phyloP scores from a whole-genome alignment of 2,797 vertebrate species.

The Spinus pinus region DNA sequence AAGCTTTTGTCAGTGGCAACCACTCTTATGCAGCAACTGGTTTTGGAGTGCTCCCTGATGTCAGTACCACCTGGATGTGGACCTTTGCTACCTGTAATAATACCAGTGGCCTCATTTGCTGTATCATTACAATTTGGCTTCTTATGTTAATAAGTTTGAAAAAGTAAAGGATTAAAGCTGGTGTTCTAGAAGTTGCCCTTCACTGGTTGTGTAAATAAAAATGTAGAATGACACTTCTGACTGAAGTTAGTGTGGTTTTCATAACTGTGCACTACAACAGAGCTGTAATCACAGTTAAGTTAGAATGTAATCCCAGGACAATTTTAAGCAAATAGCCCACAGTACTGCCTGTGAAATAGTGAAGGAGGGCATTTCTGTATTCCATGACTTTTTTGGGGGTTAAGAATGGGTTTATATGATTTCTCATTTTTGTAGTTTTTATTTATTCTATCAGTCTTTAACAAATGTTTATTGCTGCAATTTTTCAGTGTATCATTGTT shows the following conservation, averaged over 20 bases:
- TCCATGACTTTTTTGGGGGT: conserved; percentile 80
- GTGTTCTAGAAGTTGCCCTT: conserved; percentile 89
- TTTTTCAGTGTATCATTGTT: conserved; percentile 84
- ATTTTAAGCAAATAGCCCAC: conserved; percentile 79
- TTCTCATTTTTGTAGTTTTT: conserved; percentile 85
- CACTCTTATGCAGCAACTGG: conserved; percentile 87
- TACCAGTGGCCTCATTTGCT: conserved; percentile 91
- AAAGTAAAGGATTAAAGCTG: conserved; percentile 85
- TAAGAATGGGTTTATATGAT: conserved; percentile 85
- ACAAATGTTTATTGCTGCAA: conserved; percentile 91
- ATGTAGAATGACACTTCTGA: conserved; percentile 82
- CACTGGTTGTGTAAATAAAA: conserved; percentile 86
- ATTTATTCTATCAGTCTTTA: conserved; percentile 87
- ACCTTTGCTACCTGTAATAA: conserved; percentile 87
- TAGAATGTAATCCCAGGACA: conserved; percentile 83
- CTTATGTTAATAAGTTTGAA: conserved; percentile 85
- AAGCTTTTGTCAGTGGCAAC: conserved; percentile 88
- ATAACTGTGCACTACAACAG: conserved; percentile 82
- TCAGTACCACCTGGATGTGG: conserved; percentile 83
- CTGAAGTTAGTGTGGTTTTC: conserved; percentile 84
- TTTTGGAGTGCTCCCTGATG: conserved; percentile 89
- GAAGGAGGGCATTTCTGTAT: conserved; percentile 82
- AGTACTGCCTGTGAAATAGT: conserved; percentile 81
- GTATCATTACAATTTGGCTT: conserved; percentile 92
- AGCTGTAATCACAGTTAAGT: conserved; percentile 79